Percentiles rank a stretch among this genome's conserved stretches.
phyloP scores from a whole-genome alignment of 2,113 vertebrate genomes.

The Psittacus erithacus region DNA sequence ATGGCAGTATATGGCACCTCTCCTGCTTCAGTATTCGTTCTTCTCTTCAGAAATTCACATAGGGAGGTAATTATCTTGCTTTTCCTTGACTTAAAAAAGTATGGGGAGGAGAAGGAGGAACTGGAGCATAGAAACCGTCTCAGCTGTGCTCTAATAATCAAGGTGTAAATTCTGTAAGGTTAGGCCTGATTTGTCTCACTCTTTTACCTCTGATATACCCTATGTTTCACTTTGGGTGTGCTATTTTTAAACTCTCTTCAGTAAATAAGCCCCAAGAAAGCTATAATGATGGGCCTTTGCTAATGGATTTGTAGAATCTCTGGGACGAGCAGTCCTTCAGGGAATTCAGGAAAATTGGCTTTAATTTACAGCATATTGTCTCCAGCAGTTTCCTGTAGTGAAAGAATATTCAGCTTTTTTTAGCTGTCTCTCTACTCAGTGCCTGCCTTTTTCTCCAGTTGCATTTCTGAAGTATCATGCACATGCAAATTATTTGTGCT shows the following conservation, averaged over 20 bases:
- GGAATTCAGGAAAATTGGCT: constrained; percentile 8
- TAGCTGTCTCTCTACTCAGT: not conserved
- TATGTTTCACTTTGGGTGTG: not conserved
- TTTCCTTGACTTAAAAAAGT: not conserved
- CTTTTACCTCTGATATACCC: fast-evolving
- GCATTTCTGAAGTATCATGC: not conserved
- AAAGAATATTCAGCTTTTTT: constrained; percentile 5
- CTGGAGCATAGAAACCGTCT: not conserved
- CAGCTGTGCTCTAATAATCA: not conserved
- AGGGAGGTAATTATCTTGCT: not conserved
- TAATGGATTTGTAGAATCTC: not conserved
- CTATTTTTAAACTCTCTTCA: not conserved
- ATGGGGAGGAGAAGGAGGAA: not conserved
- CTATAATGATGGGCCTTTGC: not conserved
- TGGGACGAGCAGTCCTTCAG: not conserved
- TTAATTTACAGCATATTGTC: constrained; percentile 23
- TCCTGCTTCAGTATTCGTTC: not conserved
- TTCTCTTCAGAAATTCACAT: not conserved
- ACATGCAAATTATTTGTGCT: not conserved
- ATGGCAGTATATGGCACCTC: fast-evolving
- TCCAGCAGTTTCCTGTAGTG: constrained; percentile 13
- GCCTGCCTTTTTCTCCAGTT: not conserved
- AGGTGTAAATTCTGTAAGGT: not conserved
- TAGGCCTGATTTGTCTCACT: not conserved
- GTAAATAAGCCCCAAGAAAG: not conserved